phyloP scores from a whole-genome alignment of 2,888 invertebrate species.

The Meiosimyza decipiens region DNA sequence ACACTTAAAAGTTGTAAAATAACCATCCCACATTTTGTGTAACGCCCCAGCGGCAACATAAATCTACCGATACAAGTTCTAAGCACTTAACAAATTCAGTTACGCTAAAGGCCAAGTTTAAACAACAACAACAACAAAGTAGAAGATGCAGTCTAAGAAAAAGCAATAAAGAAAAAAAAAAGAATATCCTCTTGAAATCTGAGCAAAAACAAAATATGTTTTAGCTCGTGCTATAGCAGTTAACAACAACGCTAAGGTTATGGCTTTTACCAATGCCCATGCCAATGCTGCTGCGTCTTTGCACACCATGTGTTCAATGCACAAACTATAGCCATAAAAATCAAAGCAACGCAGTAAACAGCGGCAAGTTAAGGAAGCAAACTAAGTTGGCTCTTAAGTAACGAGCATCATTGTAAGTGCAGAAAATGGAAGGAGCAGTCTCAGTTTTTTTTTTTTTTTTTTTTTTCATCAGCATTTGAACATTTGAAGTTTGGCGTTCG shows the following conservation, averaged over 20 bases:
- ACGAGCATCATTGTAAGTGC: no score
- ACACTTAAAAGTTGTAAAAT: no score
- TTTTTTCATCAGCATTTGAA: conserved; percentile 21
- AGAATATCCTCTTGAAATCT: not conserved
- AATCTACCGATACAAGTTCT: conserved; percentile 27
- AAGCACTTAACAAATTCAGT: conserved; percentile 13
- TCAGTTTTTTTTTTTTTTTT: no score
- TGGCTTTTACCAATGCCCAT: not conserved
- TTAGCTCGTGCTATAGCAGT: conserved; percentile 48
- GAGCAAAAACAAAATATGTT: conserved; percentile 36
- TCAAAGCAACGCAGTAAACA: conserved; percentile 6
- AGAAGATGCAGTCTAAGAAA: not conserved
- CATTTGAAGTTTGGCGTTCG: not conserved
- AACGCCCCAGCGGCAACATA: not conserved
- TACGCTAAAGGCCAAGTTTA: conserved; percentile 8
- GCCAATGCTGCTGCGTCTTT: not conserved
- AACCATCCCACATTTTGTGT: no score
- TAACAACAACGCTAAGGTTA: conserved; percentile 39
- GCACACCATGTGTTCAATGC: not conserved
- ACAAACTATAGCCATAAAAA: conserved; percentile 25
- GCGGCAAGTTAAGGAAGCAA: conserved; percentile 6
- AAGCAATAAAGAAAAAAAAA: no score
- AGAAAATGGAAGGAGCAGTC: no score
- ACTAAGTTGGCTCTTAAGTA: no score
- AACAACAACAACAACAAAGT: not conserved